Base-by-base conservation (phyloP, 2,113 vertebrate genomes). In the Leptobrachium leishanense region DNA sequence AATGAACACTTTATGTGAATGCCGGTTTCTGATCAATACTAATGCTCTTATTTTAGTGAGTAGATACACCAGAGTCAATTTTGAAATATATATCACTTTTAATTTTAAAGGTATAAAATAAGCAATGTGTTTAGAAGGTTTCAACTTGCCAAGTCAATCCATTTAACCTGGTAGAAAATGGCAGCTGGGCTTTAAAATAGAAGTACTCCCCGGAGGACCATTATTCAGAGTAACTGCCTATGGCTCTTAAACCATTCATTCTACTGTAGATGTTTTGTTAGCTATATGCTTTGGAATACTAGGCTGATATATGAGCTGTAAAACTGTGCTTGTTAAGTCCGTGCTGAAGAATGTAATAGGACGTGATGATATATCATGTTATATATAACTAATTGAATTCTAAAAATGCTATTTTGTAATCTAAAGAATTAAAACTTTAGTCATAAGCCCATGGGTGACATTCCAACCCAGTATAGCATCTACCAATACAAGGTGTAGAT, bases 21-120 rank as follows among this genome's bases (percentile, higher is more conserved):
- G 0, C 41, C n/a, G n/a, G 68, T 46, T 69, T 43, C 68, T 69
- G 5, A 69, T 69, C 43, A 69, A 69, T 50, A 69, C 13, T 43
- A 13, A 5, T 6, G 15, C 2, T 64, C 20, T 31, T 10, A 31
- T 39, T 64, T 20, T 39, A 64, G 62, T 64, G 10, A 31, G 62
- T 39, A 64, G 62, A 64, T 31, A 20, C 13, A 62, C 15, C 5
- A 31, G 62, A 64, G 15, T 39, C 62, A 64, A 31, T 31, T 31
- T 31, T 20, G 20, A 64, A 11, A 7, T 15, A 15, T 15, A 15
- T 4, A 59, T 59, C 10, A 15, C 55, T 59, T 7, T 3, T 59
- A 59, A 59, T 1, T 59, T 8, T 12, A 59, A 59, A 7, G 1
- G 13, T 59, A 59, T 59, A 59, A 59, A 11, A 59, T 3, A 59